Percentiles rank a stretch among this genome's conserved stretches.
Conservation (phyloP, 2,797 vertebrate genomes). For the Stomatorhinus walkeri region DNA sequence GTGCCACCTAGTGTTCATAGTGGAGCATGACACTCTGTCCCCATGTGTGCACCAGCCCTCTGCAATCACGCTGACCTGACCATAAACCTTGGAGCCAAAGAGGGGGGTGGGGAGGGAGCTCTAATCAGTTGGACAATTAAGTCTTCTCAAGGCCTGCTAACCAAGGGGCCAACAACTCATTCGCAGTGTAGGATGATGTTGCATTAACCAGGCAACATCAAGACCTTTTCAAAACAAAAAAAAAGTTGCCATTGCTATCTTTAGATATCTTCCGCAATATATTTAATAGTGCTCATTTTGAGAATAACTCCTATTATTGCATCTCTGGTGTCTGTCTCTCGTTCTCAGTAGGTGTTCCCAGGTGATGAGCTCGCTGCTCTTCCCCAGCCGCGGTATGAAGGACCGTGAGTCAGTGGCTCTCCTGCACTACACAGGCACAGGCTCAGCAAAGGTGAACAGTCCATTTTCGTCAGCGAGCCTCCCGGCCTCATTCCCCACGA, state of each 20-base stretch:
- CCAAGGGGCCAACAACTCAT: neutral
- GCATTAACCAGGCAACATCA: neutral
- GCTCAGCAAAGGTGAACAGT: constrained; percentile 46
- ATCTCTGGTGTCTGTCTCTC: neutral
- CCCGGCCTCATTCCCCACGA: constrained; percentile 37
- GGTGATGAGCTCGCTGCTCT: constrained; percentile 64
- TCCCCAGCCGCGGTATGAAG: constrained; percentile 56
- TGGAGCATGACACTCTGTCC: constrained; percentile 26
- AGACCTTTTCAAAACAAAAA: neutral
- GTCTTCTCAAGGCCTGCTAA: constrained; percentile 4
- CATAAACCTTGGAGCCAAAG: neutral
- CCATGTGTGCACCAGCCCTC: neutral
- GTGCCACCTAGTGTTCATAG: constrained; percentile 25
- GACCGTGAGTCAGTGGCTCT: constrained; percentile 57
- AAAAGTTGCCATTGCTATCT: neutral
- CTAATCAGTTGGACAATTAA: neutral
- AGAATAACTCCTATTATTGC: neutral
- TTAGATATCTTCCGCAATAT: neutral
- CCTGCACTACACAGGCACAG: constrained; percentile 55
- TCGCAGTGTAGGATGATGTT: neutral
- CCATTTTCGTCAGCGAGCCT: constrained; percentile 51
- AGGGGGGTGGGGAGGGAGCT: neutral
- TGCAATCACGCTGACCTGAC: neutral
- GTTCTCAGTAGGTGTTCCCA: constrained; percentile 39
- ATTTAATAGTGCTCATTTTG: neutral